phyloP scores from a whole-genome alignment of 2,113 vertebrate species.

The Oncorhynchus keta region DNA sequence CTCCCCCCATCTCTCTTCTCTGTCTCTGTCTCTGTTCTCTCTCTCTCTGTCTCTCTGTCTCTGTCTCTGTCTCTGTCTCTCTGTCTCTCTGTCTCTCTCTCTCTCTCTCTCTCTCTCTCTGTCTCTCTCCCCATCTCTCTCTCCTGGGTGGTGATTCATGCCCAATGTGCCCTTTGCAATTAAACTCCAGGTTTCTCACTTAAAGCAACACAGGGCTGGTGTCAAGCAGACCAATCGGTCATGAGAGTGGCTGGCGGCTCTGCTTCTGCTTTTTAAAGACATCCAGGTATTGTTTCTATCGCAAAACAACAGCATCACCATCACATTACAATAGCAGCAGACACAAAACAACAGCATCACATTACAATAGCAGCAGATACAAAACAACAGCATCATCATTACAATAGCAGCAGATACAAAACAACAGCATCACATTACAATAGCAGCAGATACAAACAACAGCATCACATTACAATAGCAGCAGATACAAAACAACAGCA shows the following conservation, averaged over 20 bases:
- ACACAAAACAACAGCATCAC: neutral
- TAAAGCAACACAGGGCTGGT: neutral
- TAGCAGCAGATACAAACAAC: no score
- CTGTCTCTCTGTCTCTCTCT: neutral
- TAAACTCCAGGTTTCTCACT: slow-evolving; percentile 2
- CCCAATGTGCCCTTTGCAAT: slow-evolving; percentile 1
- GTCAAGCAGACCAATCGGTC: neutral
- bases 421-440: no score
- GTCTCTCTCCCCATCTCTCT: no score
- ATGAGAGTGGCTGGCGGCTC: neutral
- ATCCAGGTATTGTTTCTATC: no score
- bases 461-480: no score
- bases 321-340: neutral
- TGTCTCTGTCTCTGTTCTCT: neutral
- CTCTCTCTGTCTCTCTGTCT: neutral
- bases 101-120: neutral
- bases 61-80: neutral
- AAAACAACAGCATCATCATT: no score
- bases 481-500: no score
- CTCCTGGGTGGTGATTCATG: neutral
- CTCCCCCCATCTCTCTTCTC: neutral
- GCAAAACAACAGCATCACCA: neutral
- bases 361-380: no score
- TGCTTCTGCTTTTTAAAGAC: neutral
- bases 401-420: no score